Evolutionary conservation across 2,797 vertebrate species (phyloP), one percentile per base, ranked within the genome.

Genomic region (Thalassophryne amazonica): DNA sequence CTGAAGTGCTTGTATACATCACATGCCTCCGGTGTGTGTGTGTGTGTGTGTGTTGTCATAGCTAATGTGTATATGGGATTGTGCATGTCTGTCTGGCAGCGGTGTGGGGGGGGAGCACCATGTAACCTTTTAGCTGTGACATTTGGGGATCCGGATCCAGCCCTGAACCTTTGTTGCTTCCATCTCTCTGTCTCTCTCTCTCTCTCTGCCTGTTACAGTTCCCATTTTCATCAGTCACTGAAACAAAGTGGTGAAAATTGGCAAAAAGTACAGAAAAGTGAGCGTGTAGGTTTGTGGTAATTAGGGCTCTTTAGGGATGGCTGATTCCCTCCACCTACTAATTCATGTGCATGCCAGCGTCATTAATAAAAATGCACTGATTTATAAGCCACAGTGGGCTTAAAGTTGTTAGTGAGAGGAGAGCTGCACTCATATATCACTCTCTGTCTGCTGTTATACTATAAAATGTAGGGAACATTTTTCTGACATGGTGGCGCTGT

Each of bases 301-400:
- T 86, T 78, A 80, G 48, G 51, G 46, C 42, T 87, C 76, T 65
- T 69, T 38, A 12, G 71, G 61, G 78, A 85, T 18, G 12, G 69
- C 74, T 86, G 84, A 87, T 85, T 69, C 82, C 72, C 51, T 75
- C 68, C 66, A 68, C 73, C 63, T 69, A 81, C 70, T 78, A 76
- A 81, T 66, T 80, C 62, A 61, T 61, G 62, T 39, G 50, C 69
- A 69, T 16, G 66, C 72, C 60, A 84, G 78, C 80, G 84, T 80
- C 81, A 78, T 85, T 85, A 78, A 87, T 88, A 83, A 87, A 81
- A 62, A 15, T 76, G 79, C 73, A 71, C 74, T 85, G 80, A 79
- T 85, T 79, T 69, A 77, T 79, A 72, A 76, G 69, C 69, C 81
- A 76, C 75, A 55, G 59, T 75, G 62, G 63, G 61, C 45, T 58